Evolutionary conservation across 1,140 invertebrate genomes (phyloP), one percentile per base, ranked within the genome.

Genomic region (Leguminivora glycinivorella): DNA sequence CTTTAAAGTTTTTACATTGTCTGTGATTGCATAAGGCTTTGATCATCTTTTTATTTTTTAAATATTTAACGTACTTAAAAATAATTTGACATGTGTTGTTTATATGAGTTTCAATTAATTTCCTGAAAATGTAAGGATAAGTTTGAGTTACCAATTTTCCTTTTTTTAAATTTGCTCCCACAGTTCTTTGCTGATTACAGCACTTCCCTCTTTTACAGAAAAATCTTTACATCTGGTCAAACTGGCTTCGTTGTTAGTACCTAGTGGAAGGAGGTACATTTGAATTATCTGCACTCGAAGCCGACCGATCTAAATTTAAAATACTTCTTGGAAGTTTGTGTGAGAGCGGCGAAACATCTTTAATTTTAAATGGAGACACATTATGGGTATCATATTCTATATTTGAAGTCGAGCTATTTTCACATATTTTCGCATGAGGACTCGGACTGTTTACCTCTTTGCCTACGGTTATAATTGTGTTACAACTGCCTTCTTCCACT

Each of bases 21-120:
- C 9, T 38, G 26, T 66, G 60, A 17, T 66, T 66, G 10, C 60
- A 66, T n/a, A n/a, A n/a, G n/a, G n/a, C 60, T 38, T 34, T 66
- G 17, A 66, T 34, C 31, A 66, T 22, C 4, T 38, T 66, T n/a
- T 22, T 38, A 9, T 66, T 22, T 31, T 66, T 66, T 66, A 66
- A 66, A 66, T 66, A 66, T 66, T 66, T 66, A 1, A 34, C 26
- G 17, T 66, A 66, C 17, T 66, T 66, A 66, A 66, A 66, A 34
- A 66, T 38, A 4, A 66, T 66, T 31, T 34, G 26, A 10, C 60
- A 66, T 1, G 31, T 38, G 9, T 66, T 66, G 22, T 66, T 66
- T 5, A 66, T 56, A 4, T 56, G 2, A 1, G 3, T 9, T 19
- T 24, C 17, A 19, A 56, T 56, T 17, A 56, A 1, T 56, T 56